phyloP scores from a whole-genome alignment of 2,888 invertebrate genomes.

The Euplagia quadripunctaria region DNA sequence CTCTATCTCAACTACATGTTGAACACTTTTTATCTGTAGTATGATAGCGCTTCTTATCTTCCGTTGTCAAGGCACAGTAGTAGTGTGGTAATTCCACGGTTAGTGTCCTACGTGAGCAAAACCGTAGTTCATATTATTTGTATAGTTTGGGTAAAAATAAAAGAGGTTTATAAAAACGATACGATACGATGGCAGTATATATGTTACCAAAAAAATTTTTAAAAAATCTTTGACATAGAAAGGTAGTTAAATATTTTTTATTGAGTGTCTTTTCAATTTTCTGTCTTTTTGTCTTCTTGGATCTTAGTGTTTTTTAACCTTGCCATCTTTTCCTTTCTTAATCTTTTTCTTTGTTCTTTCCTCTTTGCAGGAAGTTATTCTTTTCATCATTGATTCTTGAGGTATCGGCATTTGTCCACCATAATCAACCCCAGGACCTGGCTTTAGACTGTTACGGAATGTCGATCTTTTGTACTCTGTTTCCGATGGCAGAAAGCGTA shows the following conservation, averaged over 20 bases:
- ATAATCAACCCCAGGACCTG: slow-evolving; percentile 63
- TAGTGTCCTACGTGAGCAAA: no score
- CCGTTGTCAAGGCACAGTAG: no score
- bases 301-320: background rate
- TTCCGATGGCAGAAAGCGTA: slow-evolving; percentile 19
- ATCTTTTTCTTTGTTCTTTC: slow-evolving; percentile 2
- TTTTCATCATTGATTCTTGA: slow-evolving; percentile 57
- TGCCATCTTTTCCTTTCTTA: background rate
- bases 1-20: no score
- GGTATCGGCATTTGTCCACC: slow-evolving; percentile 64
- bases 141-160: no score
- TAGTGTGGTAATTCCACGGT: no score
- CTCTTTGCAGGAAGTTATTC: background rate
- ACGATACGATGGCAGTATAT: no score
- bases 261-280: background rate
- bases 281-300: background rate
- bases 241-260: background rate
- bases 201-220: no score
- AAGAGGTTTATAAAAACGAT: no score
- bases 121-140: no score
- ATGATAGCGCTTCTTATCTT: no score
- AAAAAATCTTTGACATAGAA: no score
- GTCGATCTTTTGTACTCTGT: background rate
- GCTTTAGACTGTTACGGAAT: slow-evolving; percentile 33
- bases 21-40: no score